Evolutionary conservation across 1,140 invertebrate species (phyloP), one percentile per base, ranked within the genome.

Genomic region (Rhynchophorus ferrugineus): DNA sequence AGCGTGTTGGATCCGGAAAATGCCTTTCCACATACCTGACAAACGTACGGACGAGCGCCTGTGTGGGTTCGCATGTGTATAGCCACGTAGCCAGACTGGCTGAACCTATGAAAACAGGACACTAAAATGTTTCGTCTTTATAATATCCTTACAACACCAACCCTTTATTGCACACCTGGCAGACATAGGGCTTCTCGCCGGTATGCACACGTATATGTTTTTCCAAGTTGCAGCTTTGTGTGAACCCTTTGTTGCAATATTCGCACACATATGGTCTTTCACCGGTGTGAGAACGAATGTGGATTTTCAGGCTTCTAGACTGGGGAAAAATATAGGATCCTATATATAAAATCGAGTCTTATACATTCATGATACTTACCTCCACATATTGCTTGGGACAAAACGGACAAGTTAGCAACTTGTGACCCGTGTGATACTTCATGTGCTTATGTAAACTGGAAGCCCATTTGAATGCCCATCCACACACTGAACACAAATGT

Each of bases 211-310:
- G 62, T 8, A 72, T 44, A 53, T 76, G 74, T 54, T 75, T 74
- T 24, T 71, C 74, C 5, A 77, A 46, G 44, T 80, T 73, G 49
- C 80, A 77, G 11, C 73, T 66, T 41, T 73, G 75, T 5, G 72
- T 74, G 67, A 76, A 90, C 0, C 77, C 79, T 63, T 89, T 90
- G 11, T 75, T 71, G 62, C 89, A 91, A 17, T 85, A 73, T 53
- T 84, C 82, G 63, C 89, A 91, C 51, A 83, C 77, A 64, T 87
- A 87, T 1, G 59, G 66, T 16, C 65, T 56, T 49, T 70, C 67
- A 11, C 68, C 68, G 9, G 67, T 68, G 49, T 70, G 68, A 2
- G 67, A 68, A 18, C 69, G 49, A n/a, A 69, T 53, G 51, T 70
- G 69, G 38, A 70, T 69, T 44, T 57, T 60, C 46, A 70, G 56